These are phyloP conservation scores for Limnothrissa miodon DNA, from an alignment of 2,113 vertebrate species.

Conservation along the genomic window DNA sequence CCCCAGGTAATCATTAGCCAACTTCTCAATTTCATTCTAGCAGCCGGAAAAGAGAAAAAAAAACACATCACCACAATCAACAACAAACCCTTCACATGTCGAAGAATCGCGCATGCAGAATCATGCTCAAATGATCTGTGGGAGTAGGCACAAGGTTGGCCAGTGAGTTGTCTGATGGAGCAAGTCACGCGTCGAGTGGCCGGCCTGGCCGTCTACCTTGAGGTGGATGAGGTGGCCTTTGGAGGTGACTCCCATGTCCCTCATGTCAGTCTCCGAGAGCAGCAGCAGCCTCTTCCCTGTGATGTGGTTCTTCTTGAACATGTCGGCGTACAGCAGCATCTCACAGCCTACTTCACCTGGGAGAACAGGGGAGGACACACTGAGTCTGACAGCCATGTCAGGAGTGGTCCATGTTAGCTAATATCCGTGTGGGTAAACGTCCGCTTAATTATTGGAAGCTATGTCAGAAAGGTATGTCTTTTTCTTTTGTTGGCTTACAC, in stretches of 20 bases:
- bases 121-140: neutral
- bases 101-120: neutral
- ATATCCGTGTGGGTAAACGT: no score
- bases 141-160: neutral
- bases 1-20: constrained; percentile 90
- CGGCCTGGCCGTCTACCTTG: constrained; percentile 75
- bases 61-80: constrained; percentile 21
- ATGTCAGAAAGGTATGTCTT: no score
- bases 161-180: neutral
- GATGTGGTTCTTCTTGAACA: constrained; percentile 96
- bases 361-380: neutral
- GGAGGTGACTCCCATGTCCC: constrained; percentile 92
- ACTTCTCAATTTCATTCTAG: constrained; percentile 92
- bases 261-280: constrained; percentile 87
- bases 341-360: constrained; percentile 77
- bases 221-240: constrained; percentile 96
- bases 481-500: neutral
- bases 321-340: constrained; percentile 83
- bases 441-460: no score
- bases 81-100: constrained; percentile 8
- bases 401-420: no score
- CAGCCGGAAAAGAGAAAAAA: constrained; percentile 48
- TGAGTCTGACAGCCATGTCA: no score
- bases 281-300: constrained; percentile 89
- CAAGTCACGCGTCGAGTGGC: neutral